These are phyloP conservation scores for Anguilla anguilla DNA, from an alignment of 2,797 vertebrate genomes.

Conservation along the genomic window DNA sequence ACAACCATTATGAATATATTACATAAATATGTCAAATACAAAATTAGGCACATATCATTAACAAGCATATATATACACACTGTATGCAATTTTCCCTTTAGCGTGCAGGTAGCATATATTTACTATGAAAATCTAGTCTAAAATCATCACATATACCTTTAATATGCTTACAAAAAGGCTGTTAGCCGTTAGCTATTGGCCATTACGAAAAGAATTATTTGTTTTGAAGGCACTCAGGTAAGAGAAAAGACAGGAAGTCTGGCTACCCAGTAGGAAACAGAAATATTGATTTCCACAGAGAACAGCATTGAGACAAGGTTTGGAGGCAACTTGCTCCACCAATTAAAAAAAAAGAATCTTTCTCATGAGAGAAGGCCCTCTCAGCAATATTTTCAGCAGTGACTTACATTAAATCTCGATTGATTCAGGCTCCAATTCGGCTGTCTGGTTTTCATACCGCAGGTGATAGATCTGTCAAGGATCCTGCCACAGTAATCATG, in stretches of 20 bases:
- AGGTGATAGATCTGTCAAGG: neutral
- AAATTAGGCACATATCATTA: conserved; percentile 70
- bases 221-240: neutral
- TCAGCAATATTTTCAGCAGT: neutral
- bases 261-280: neutral
- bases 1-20: conserved; percentile 50
- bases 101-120: conserved; percentile 38
- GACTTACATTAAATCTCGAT: conserved; percentile 17
- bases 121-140: conserved; percentile 39
- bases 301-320: neutral
- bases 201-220: neutral
- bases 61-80: conserved; percentile 30
- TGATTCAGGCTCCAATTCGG: conserved; percentile 8
- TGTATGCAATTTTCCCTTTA: conserved; percentile 21
- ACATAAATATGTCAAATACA: conserved; percentile 64
- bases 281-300: neutral
- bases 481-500: neutral
- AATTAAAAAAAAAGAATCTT: neutral
- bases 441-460: neutral
- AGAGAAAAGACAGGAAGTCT: conserved; percentile 23
- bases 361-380: neutral
- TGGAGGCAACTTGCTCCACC: neutral
- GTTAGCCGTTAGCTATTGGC: neutral
- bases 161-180: neutral
- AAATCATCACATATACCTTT: neutral